Percentiles rank a stretch among this genome's conserved stretches.
These are phyloP conservation scores for Poecilia picta DNA, from an alignment of 2,797 vertebrate species.

Conservation along the genomic window DNA sequence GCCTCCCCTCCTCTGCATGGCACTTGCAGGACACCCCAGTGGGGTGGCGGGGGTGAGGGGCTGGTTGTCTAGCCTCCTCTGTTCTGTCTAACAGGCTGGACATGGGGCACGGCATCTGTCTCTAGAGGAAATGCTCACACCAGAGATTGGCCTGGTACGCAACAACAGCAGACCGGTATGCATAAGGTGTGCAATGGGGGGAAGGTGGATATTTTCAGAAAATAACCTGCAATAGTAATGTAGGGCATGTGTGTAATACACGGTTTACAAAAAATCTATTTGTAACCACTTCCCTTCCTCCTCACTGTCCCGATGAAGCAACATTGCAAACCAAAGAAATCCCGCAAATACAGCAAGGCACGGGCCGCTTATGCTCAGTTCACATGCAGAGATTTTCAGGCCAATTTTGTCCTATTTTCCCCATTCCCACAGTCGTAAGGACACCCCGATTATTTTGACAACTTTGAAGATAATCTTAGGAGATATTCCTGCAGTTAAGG, in stretches of 20 bases:
- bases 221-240: background rate
- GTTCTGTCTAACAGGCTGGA: constrained; percentile 77
- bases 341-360: background rate
- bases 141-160: constrained; percentile 16
- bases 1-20: constrained; percentile 58
- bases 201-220: background rate
- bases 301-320: background rate
- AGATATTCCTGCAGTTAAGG: too few species aligned
- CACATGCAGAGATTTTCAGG: too few species aligned
- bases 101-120: constrained; percentile 79
- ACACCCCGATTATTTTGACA: too few species aligned
- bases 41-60: constrained; percentile 45
- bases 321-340: background rate
- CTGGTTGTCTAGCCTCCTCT: constrained; percentile 60
- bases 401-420: too few species aligned
- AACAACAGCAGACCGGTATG: background rate
- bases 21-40: constrained; percentile 60
- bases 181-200: background rate
- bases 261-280: background rate
- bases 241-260: background rate
- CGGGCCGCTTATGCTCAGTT: background rate
- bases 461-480: too few species aligned
- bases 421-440: too few species aligned
- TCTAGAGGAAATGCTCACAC: constrained; percentile 45
- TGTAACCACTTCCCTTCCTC: background rate